These are phyloP conservation scores for Adelognathus sp. DNA, from an alignment of 2,888 invertebrate species.

Conservation along the genomic window DNA sequence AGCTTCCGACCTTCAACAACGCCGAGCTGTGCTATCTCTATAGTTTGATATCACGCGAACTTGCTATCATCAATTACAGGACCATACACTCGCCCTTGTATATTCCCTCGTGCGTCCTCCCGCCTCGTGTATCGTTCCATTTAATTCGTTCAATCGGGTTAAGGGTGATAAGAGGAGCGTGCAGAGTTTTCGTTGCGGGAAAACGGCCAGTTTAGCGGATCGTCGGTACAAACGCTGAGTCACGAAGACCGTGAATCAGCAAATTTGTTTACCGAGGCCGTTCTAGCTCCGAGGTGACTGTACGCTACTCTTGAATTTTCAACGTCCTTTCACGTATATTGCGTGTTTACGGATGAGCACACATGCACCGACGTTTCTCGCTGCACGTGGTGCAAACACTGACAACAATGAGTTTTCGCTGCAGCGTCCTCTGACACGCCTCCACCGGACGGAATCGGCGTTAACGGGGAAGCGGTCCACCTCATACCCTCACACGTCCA, in stretches of 20 bases:
- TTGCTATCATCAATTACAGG: background rate
- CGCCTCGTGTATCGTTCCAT: slow-evolving; percentile 45
- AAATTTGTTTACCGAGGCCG: slow-evolving; percentile 43
- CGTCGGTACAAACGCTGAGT: slow-evolving; percentile 39
- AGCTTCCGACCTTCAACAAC: background rate
- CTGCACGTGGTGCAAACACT: slow-evolving; percentile 22
- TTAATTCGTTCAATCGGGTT: slow-evolving; percentile 71
- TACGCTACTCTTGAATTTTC: slow-evolving; percentile 30
- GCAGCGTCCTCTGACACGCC: slow-evolving; percentile 42
- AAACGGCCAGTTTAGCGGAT: background rate
- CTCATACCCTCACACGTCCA: slow-evolving; percentile 9
- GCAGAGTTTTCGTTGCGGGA: slow-evolving; percentile 30
- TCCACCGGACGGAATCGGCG: slow-evolving; percentile 10
- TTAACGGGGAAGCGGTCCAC: slow-evolving; percentile 25
- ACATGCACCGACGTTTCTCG: background rate
- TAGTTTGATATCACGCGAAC: background rate
- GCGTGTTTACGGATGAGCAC: background rate
- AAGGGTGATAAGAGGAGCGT: slow-evolving; percentile 64
- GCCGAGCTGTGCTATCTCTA: background rate
- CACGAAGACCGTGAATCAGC: slow-evolving; percentile 56
- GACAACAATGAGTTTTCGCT: slow-evolving; percentile 42
- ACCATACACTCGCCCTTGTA: background rate
- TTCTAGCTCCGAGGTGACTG: slow-evolving; percentile 20
- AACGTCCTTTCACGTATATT: background rate
- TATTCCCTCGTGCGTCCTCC: background rate